These are phyloP conservation scores for Leucoraja erinaceus DNA, from an alignment of 2,113 vertebrate species.

Conservation along the genomic window DNA sequence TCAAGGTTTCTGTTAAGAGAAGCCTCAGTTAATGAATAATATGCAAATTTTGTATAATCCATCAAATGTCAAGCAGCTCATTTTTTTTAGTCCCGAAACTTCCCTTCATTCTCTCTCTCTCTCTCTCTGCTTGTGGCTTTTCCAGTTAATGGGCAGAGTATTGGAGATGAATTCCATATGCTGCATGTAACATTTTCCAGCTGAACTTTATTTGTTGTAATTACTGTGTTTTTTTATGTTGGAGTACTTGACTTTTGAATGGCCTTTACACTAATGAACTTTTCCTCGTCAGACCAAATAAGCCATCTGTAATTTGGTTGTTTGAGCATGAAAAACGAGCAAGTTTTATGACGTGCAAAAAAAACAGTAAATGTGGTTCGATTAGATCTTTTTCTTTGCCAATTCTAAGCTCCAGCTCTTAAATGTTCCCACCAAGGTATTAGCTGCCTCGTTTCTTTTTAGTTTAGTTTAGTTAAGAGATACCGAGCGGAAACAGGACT, in stretches of 20 bases:
- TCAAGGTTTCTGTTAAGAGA: background rate
- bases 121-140: background rate
- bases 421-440: background rate
- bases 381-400: background rate
- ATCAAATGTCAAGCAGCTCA: background rate
- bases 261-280: background rate
- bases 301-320: background rate
- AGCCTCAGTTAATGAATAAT: background rate
- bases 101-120: background rate
- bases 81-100: background rate
- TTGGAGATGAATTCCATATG: background rate
- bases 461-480: too few relatives aligned
- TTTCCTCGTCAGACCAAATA: background rate
- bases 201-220: background rate
- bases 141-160: background rate
- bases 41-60: background rate
- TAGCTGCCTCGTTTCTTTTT: background rate
- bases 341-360: constrained; percentile 9
- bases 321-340: background rate
- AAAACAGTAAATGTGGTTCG: background rate
- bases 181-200: background rate
- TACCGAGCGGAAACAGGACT: too few relatives aligned
- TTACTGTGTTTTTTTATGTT: background rate
- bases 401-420: background rate
- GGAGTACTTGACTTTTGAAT: background rate